Conservation (phyloP, 2,113 vertebrate genomes). For the Rhea pennata region DNA sequence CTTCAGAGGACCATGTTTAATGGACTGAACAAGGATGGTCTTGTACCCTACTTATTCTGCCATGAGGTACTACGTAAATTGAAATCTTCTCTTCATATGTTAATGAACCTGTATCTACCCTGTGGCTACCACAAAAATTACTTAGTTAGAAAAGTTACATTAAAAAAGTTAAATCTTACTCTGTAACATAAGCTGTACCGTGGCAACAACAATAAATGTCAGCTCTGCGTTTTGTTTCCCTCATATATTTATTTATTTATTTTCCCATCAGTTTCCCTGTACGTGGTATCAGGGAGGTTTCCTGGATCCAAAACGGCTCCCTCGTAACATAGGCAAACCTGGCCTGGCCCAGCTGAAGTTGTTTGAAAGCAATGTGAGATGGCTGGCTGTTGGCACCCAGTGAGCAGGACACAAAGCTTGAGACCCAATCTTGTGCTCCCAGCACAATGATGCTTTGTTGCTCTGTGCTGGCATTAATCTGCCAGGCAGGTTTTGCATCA, state of each 20-base stretch:
- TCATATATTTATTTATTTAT: background rate
- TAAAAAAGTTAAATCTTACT: background rate
- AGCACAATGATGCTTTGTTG: constrained; percentile 13
- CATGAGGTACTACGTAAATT: fast-evolving
- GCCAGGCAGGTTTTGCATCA: constrained; percentile 49
- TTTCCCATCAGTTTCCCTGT: background rate
- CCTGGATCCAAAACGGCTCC: background rate
- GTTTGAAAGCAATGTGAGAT: constrained; percentile 16
- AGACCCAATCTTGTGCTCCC: constrained; percentile 16
- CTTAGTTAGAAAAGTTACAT: background rate
- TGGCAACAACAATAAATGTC: background rate
- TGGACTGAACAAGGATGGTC: background rate
- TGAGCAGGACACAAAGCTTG: background rate
- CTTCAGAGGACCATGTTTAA: background rate
- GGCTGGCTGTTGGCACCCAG: constrained; percentile 22
- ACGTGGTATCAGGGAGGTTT: background rate
- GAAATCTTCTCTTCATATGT: background rate
- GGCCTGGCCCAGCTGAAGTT: background rate
- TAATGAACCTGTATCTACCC: background rate
- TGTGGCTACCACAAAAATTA: background rate
- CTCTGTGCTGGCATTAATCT: constrained; percentile 35
- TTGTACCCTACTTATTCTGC: background rate
- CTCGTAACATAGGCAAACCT: background rate
- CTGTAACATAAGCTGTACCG: background rate
- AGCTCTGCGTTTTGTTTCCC: fast-evolving